phyloP scores from a whole-genome alignment of 2,113 vertebrate genomes.

The Sus scrofa region T2T-Sscrofa CM000814.6:44283501-44284000 shows the following conservation, averaged over 20 bases:
- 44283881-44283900: neutral
- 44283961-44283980: neutral
- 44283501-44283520: no score
- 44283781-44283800: neutral
- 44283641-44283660: no score
- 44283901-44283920: neutral
- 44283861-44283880: neutral
- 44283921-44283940: neutral
- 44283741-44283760: neutral
- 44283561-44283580: no score
- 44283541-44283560: no score
- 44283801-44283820: neutral
- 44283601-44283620: no score
- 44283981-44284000: neutral
- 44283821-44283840: neutral
- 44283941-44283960: neutral
- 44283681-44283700: neutral
- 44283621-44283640: no score
- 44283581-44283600: no score
- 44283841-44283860: neutral
- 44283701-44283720: neutral
- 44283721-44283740: neutral
- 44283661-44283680: neutral
- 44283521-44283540: no score
- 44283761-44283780: fast-evolving